phyloP scores from a whole-genome alignment of 2,888 invertebrate species.

The Chloroclysta siterata region DNA sequence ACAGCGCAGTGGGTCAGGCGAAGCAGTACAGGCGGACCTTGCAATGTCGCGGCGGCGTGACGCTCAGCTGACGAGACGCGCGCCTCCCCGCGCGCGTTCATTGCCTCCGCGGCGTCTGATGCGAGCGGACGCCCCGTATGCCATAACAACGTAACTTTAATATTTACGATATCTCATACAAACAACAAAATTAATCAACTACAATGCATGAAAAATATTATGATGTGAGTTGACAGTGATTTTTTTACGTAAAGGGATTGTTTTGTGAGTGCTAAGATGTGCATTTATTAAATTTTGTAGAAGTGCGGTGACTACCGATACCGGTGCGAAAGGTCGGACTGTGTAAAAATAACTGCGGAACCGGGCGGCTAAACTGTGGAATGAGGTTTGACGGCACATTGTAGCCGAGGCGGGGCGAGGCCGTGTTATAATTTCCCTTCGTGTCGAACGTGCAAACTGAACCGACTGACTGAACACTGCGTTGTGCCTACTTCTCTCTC shows the following conservation, averaged over 20 bases:
- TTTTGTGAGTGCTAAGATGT: constrained; percentile 73
- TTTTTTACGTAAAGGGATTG: constrained; percentile 43
- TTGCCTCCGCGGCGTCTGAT: constrained; percentile 87
- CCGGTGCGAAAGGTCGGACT: constrained; percentile 84
- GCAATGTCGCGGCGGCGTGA: constrained; percentile 86
- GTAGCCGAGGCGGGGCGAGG: constrained; percentile 83
- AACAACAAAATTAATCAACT: constrained; percentile 23
- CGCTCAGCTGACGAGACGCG: constrained; percentile 82
- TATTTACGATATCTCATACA: constrained; percentile 47
- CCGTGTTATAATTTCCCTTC: constrained; percentile 84
- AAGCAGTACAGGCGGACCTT: constrained; percentile 82
- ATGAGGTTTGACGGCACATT: constrained; percentile 85
- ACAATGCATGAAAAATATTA: constrained; percentile 27
- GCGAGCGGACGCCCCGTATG: constrained; percentile 74
- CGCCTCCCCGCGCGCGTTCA: constrained; percentile 86
- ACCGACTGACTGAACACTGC: constrained; percentile 68
- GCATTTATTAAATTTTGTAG: constrained; percentile 67
- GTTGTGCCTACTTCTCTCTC: constrained; percentile 77
- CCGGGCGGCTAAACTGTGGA: constrained; percentile 82
- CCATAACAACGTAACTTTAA: constrained; percentile 48
- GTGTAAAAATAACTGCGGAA: constrained; percentile 85
- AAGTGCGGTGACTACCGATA: constrained; percentile 75
- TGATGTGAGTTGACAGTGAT: constrained; percentile 58
- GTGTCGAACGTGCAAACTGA: constrained; percentile 81
- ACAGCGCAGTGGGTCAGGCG: constrained; percentile 79